Conservation (phyloP, 2,888 invertebrate genomes). For the Spodoptera picta region DNA sequence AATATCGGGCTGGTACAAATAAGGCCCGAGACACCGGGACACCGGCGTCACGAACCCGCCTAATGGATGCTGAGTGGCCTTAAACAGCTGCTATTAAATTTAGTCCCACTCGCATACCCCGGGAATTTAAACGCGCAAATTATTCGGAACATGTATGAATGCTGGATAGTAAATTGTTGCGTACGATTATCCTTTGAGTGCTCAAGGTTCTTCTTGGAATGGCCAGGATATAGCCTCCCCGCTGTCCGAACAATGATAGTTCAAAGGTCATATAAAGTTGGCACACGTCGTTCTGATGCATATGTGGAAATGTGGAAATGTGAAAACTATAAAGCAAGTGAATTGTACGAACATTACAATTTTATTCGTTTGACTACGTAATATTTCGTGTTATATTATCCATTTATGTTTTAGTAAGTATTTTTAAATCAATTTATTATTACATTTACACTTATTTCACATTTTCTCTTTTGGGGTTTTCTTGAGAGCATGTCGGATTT, state of each 20-base stretch:
- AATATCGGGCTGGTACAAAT: constrained; percentile 49
- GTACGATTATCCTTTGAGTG: constrained; percentile 19
- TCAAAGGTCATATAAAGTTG: neutral
- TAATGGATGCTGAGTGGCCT: constrained; percentile 57
- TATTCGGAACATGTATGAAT: constrained; percentile 47
- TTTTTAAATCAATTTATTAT: constrained; percentile 23
- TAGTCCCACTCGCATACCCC: constrained; percentile 40
- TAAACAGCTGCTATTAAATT: constrained; percentile 57
- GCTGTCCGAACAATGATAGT: neutral
- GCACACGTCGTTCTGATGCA: neutral
- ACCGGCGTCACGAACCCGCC: constrained; percentile 50
- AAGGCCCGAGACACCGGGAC: constrained; percentile 51
- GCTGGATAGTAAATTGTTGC: constrained; percentile 40
- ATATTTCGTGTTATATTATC: constrained; percentile 4
- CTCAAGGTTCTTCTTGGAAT: constrained; percentile 24
- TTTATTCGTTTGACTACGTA: neutral
- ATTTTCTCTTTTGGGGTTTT: constrained; percentile 16
- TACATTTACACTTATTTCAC: constrained; percentile 11
- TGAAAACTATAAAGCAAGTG: too few relatives aligned
- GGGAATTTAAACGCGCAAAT: constrained; percentile 53
- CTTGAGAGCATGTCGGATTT: constrained; percentile 6
- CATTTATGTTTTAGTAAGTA: constrained; percentile 4
- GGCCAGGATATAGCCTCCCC: constrained; percentile 1
- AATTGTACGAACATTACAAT: too few relatives aligned
- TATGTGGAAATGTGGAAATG: too few relatives aligned